Conservation (phyloP, 2,888 invertebrate genomes). For the Perdita meconis region DNA sequence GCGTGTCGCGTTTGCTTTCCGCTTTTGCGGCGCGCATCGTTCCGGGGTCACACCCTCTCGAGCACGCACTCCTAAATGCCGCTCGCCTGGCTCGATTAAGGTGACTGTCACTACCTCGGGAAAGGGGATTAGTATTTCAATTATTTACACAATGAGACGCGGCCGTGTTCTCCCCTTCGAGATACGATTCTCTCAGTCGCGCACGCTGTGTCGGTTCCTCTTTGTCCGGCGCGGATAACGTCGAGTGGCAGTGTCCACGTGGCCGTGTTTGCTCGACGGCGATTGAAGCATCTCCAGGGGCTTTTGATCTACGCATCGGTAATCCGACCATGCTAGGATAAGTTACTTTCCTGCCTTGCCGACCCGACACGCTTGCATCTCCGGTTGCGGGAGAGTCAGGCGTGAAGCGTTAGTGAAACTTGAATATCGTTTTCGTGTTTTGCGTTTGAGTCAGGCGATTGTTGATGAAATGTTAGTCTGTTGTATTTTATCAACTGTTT, state of each 20-base stretch:
- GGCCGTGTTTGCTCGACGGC: conserved; percentile 77
- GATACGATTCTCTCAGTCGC: neutral
- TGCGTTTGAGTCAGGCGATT: neutral
- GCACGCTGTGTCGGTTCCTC: neutral
- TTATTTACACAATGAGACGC: conserved; percentile 81
- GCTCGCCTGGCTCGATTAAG: conserved; percentile 57
- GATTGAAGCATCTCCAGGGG: conserved; percentile 41
- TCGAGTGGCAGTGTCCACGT: conserved; percentile 80
- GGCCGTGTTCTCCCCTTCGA: conserved; percentile 14
- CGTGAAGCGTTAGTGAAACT: conserved; percentile 10
- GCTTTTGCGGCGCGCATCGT: conserved; percentile 73
- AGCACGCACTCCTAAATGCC: conserved; percentile 64
- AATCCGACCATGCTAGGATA: conserved; percentile 75
- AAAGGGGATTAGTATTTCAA: conserved; percentile 83
- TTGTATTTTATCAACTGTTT: too few species aligned
- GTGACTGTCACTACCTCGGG: conserved; percentile 53
- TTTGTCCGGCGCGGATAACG: conserved; percentile 66
- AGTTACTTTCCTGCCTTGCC: conserved; percentile 77
- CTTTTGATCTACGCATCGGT: conserved; percentile 52
- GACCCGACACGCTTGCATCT: conserved; percentile 45
- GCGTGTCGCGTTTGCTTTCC: conserved; percentile 70
- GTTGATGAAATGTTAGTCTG: too few species aligned
- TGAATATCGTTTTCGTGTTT: too few species aligned
- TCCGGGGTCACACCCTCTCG: conserved; percentile 77
- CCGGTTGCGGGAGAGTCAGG: conserved; percentile 49